Evolutionary conservation across 1,140 invertebrate genomes (phyloP).

Genomic region (Scaptodrosophila lebanonensis): DNA sequence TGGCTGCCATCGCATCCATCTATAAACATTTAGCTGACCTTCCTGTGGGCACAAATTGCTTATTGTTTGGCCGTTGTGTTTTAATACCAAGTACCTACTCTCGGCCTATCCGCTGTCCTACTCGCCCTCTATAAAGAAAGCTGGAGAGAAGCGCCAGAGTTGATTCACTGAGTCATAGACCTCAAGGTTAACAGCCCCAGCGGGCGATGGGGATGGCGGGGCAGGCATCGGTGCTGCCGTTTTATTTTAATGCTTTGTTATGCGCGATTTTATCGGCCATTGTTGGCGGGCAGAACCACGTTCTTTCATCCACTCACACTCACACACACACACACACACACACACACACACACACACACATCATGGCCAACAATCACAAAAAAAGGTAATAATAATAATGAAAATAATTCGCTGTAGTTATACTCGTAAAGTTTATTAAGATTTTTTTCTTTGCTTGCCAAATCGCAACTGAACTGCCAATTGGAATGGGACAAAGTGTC

Average conservation of each 20-base stretch:
- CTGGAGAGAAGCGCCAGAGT: slow-evolving; percentile 24
- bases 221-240: slow-evolving; percentile 12
- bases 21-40: slow-evolving; percentile 40
- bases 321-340: slow-evolving; percentile 10
- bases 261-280: slow-evolving; percentile 62
- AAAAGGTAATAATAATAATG: slow-evolving; percentile 44
- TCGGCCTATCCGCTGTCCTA: slow-evolving; percentile 38
- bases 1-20: slow-evolving; percentile 4
- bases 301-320: slow-evolving; percentile 5
- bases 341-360: slow-evolving; percentile 14
- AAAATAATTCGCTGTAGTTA: slow-evolving; percentile 71
- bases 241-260: slow-evolving; percentile 17
- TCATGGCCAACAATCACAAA: slow-evolving; percentile 25
- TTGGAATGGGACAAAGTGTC: too few relatives aligned
- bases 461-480: slow-evolving; percentile 38
- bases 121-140: slow-evolving; percentile 45
- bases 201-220: slow-evolving; percentile 5
- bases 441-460: slow-evolving; percentile 37
- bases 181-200: slow-evolving; percentile 71
- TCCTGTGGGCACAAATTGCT: slow-evolving; percentile 15
- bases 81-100: slow-evolving; percentile 47
- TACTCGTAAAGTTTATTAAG: slow-evolving; percentile 66
- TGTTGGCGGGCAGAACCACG: slow-evolving; percentile 37
- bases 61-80: not conserved
- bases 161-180: slow-evolving; percentile 63